phyloP scores from a whole-genome alignment of 1,140 invertebrate genomes.

The Ceratina japonica region DNA sequence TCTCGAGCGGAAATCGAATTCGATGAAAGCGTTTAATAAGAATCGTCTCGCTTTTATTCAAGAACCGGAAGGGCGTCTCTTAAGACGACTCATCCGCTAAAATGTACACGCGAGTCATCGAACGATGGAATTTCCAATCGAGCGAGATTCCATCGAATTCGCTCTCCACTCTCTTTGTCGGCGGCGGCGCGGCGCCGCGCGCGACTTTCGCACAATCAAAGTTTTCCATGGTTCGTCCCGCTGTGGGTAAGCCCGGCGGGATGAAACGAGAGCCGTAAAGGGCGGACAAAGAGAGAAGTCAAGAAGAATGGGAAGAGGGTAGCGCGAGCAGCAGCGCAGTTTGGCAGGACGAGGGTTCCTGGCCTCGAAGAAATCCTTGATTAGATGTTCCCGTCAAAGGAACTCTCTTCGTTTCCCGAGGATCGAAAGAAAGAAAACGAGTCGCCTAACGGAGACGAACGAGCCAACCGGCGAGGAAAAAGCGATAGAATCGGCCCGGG shows the following conservation, averaged over 20 bases:
- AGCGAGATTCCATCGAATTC: constrained; percentile 24
- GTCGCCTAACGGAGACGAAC: not conserved
- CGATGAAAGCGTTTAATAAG: too few species aligned
- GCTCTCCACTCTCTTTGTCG: not conserved
- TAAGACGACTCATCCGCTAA: constrained; percentile 17
- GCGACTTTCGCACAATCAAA: constrained; percentile 58
- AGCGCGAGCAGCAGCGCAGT: constrained; percentile 5
- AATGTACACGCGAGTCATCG: constrained; percentile 45
- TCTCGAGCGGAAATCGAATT: too few species aligned
- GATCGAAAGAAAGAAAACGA: constrained; percentile 24
- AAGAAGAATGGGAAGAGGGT: constrained; percentile 4
- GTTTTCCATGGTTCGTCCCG: constrained; percentile 50
- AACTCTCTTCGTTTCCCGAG: constrained; percentile 32
- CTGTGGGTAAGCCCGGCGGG: not conserved
- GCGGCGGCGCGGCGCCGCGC: not conserved
- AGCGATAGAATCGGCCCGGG: constrained; percentile 34
- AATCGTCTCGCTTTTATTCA: too few species aligned
- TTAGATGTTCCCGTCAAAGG: constrained; percentile 67
- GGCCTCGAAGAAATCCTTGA: constrained; percentile 62
- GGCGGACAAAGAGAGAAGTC: not conserved
- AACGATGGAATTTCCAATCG: constrained; percentile 54
- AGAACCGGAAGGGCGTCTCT: too few species aligned
- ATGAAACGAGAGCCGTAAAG: not conserved
- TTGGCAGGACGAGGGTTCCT: constrained; percentile 34
- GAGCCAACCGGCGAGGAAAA: not conserved